Evolutionary conservation across 2,113 vertebrate genomes (phyloP).

Genomic region (Elanus axillaris): DNA sequence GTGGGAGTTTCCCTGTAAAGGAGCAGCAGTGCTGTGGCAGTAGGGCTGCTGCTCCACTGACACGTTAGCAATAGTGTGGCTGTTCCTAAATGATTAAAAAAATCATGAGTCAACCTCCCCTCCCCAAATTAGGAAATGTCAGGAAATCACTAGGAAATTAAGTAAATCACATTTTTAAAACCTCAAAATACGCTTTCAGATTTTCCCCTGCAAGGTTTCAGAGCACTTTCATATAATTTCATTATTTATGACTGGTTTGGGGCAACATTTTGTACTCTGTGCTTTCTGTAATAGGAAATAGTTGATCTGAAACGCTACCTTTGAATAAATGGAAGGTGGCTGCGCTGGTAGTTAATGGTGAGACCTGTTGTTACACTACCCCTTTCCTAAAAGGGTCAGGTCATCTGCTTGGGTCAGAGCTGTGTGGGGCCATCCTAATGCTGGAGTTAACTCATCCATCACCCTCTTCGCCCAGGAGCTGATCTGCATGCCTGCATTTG

Average conservation of each 20-base stretch:
- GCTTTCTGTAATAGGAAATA: not conserved
- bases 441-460: not conserved
- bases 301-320: not conserved
- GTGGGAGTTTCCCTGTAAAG: not conserved
- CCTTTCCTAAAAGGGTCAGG: not conserved
- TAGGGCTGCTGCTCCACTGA: not conserved
- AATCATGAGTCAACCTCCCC: not conserved
- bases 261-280: not conserved
- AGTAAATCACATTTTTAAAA: not conserved
- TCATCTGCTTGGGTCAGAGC: not conserved
- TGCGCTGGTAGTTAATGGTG: not conserved
- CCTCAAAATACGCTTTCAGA: not conserved
- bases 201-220: not conserved
- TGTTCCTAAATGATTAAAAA: not conserved
- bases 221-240: accelerated
- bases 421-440: accelerated
- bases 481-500: not conserved
- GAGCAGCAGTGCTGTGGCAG: not conserved
- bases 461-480: not conserved
- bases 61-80: not conserved
- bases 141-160: not conserved
- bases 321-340: not conserved
- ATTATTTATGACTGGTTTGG: not conserved
- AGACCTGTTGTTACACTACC: not conserved
- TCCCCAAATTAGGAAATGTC: not conserved